Evolutionary conservation across 2,888 invertebrate genomes (phyloP).

Genomic region (Muscina levida): DNA sequence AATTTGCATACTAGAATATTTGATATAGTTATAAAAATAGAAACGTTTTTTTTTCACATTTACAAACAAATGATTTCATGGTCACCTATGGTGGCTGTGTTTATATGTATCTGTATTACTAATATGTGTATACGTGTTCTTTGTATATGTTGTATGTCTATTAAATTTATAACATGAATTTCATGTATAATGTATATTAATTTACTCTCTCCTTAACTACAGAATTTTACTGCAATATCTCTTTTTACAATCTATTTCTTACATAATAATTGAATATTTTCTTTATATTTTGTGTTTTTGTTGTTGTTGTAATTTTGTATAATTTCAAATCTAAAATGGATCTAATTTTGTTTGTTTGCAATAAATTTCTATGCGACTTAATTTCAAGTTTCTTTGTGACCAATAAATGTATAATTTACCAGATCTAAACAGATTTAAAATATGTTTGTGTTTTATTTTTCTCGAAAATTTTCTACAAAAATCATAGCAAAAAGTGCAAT

Average conservation of each 20-base stretch:
- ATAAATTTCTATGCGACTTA: not conserved
- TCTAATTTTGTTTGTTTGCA: slow-evolving; percentile 10
- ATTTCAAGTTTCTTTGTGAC: slow-evolving; percentile 30
- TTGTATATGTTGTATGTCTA: no score
- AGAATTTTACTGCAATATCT: no score
- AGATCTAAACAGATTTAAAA: not conserved
- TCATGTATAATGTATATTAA: slow-evolving; percentile 25
- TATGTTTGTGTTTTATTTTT: not conserved
- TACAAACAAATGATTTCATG: no score
- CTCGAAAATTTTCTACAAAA: slow-evolving; percentile 46
- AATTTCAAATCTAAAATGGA: slow-evolving; percentile 35
- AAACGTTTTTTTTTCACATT: no score
- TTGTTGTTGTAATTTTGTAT: slow-evolving; percentile 40
- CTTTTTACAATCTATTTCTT: slow-evolving; percentile 3
- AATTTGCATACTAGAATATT: no score
- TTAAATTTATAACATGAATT: slow-evolving; percentile 45
- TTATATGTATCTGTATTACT: no score
- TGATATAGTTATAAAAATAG: no score
- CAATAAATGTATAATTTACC: slow-evolving; percentile 38
- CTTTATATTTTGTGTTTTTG: not conserved
- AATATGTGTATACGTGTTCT: no score
- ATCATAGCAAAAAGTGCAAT: slow-evolving; percentile 59
- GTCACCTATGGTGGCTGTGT: no score
- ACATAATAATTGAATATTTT: not conserved
- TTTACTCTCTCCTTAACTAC: no score